These are phyloP conservation scores for Leucosticte australis DNA, from an alignment of 2,113 vertebrate species.

Conservation along the genomic window DNA sequence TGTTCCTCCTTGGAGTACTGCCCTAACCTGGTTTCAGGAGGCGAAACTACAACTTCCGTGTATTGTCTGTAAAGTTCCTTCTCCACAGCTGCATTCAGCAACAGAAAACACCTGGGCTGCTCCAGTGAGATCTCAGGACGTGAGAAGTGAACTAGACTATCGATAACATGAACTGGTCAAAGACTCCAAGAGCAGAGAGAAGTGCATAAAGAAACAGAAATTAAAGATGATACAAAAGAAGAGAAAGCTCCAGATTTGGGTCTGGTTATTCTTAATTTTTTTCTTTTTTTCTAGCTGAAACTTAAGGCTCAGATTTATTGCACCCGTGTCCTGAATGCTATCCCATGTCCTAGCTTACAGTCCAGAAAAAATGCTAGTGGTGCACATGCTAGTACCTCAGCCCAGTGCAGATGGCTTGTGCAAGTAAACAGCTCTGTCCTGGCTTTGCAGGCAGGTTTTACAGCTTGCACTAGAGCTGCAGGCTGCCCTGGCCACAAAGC, in stretches of 20 bases:
- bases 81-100: neutral
- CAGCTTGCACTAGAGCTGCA: neutral
- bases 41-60: neutral
- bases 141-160: neutral
- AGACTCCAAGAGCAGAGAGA: neutral
- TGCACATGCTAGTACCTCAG: neutral
- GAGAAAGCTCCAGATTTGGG: neutral
- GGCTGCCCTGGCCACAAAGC: neutral
- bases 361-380: neutral
- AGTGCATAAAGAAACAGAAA: neutral
- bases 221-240: neutral
- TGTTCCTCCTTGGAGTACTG: neutral
- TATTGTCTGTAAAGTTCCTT: neutral
- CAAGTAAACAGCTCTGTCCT: neutral
- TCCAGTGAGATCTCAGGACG: neutral
- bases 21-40: neutral
- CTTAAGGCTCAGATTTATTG: neutral
- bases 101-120: neutral
- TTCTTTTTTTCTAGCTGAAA: neutral
- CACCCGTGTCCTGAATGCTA: rapidly evolving
- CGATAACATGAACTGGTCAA: neutral
- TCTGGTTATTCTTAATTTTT: neutral
- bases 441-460: neutral
- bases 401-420: neutral
- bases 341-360: neutral